phyloP scores from a whole-genome alignment of 2,888 invertebrate genomes.

The Byasa hedistus region DNA sequence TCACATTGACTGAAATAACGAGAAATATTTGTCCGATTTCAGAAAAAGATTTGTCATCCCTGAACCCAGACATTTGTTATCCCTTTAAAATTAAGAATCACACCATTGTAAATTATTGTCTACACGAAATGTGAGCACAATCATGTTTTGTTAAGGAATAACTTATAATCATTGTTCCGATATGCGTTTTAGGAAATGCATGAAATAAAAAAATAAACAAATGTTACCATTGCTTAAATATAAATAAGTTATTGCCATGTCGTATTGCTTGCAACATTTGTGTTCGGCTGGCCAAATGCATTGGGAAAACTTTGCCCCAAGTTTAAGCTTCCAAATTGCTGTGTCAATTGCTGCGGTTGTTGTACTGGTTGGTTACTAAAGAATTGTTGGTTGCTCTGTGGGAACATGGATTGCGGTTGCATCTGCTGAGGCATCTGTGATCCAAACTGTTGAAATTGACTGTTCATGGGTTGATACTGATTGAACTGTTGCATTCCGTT shows the following conservation, averaged over 20 bases:
- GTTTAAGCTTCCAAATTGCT: constrained; percentile 66
- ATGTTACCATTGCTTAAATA: neutral
- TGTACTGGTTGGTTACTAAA: constrained; percentile 37
- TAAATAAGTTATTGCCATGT: constrained; percentile 62
- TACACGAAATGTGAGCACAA: constrained; percentile 15
- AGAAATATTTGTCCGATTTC: neutral
- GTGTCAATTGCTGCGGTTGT: constrained; percentile 48
- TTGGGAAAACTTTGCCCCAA: constrained; percentile 69
- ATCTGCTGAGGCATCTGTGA: constrained; percentile 44
- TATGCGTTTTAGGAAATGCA: neutral
- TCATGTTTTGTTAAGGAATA: constrained; percentile 6
- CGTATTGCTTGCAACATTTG: constrained; percentile 67
- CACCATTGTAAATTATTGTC: constrained; percentile 4
- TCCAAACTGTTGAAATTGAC: constrained; percentile 52
- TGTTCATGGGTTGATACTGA: constrained; percentile 58
- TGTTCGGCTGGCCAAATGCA: constrained; percentile 61
- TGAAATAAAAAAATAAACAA: constrained; percentile 3
- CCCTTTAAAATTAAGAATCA: neutral
- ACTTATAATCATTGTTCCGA: constrained; percentile 2
- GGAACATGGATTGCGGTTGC: constrained; percentile 43
- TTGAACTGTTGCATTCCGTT: constrained; percentile 53
- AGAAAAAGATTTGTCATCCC: neutral
- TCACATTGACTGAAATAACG: too few species aligned
- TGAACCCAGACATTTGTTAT: neutral
- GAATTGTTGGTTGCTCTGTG: constrained; percentile 40